Evolutionary conservation across 2,113 vertebrate genomes (phyloP), one percentile per base, ranked within the genome.

Genomic region (Theristicus caerulescens): DNA sequence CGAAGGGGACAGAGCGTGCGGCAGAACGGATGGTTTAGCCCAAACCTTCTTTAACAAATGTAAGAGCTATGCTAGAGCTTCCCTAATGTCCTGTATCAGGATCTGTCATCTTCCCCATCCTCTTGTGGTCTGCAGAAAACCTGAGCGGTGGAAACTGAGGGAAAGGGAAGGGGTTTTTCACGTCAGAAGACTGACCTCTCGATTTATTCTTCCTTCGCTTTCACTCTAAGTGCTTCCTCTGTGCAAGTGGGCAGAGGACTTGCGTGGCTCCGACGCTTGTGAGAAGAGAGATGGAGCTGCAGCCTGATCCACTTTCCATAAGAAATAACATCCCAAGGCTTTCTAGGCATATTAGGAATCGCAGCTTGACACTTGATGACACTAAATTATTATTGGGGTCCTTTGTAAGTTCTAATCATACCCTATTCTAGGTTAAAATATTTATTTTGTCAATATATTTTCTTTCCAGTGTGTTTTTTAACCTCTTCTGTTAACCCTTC

Each of bases 381-480:
- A 97, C 98, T 98, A 97, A 97, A 90, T 97, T 97, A 97, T 97
- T 96, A 51, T 59, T 40, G 91, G 80, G 96, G 88, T 90, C 96
- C 95, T 90, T 83, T 86, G 66, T 90, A 93, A 96, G 88, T 82
- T 96, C 97, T 98, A 97, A 97, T 94, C 40, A 54, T 10, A 69
- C 88, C 92, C 93, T 94, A 2, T 80, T 87, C 87, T 93, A 97
- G 97, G 94, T 97, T 97, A 62, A 97, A 96, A 59, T 98, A 98
- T 98, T 98, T 98, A 98, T 98, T 98, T 98, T 97, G 97, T 98
- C 96, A 71, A 88, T 96, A 58, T 89, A 82, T 96, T 96, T 91
- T 88, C 96, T 95, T 89, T 80, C 81, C 72, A 17, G 88, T 90
- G 81, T 96, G 85, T 96, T 92, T 95, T 91, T 97, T 97, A 97